Base-by-base conservation (phyloP, 2,888 invertebrate genomes). In the Eurois occulta region DNA sequence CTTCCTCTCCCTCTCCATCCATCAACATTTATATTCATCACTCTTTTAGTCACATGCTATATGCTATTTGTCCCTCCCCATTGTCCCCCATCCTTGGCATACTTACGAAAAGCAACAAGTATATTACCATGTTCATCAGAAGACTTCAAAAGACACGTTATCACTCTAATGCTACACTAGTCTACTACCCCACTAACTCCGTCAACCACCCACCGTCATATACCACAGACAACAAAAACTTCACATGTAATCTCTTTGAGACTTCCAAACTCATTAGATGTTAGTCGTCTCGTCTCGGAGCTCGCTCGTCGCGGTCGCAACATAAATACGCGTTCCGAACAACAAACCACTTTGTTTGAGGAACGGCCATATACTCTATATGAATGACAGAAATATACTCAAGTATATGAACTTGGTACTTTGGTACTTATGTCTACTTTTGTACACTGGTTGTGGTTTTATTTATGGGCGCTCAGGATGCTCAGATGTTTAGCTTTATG, bases 201-300 rank as follows among this genome's bases (percentile, higher is more conserved):
- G 16, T 55, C 16, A 65, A 65, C 38, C 46, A 62, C 38, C 46
- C 48, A 77, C 35, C 46, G 68, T 68, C 52, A 66, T 43, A 73
- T 64, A 66, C 66, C 72, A 79, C 80, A 77, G 71, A 69, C 80
- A 84, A 87, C 87, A 86, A 87, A 90, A 91, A 89, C 87, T 89
- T 88, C 65, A 81, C 85, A 71, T 80, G 80, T 90, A 90, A 92
- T 90, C 89, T 88, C 88, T 90, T 89, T 86, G 84, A 83, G 89
- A 90, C 89, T 89, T 86, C 84, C 86, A 82, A 93, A 93, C 94
- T 94, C 93, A 93, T 94, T 94, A 94, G 89, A 85, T 83, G 88
- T 84, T 87, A 84, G 79, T 87, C 88, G 90, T 86, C 88, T 86
- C 80, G 85, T 76, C 82, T 85, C 70, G 52, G 52, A 58, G 85